A percentile compares a stretch with the other conserved stretches of the same genome.
Evolutionary conservation across 1,140 invertebrate species (phyloP).

Genomic region (Charaxes varanes): DNA sequence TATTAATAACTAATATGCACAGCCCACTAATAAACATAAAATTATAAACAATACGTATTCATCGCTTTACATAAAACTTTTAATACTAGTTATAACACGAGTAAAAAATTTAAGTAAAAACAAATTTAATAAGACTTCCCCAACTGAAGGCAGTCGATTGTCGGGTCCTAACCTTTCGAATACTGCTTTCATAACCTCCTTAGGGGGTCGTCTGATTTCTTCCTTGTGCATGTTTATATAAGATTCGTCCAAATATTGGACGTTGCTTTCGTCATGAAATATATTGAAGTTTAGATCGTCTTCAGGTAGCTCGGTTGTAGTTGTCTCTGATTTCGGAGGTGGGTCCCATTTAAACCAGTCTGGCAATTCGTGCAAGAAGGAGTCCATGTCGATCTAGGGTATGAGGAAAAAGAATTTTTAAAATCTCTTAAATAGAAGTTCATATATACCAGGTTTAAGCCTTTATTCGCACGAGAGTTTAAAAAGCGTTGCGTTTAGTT

Average conservation of each 20-base stretch:
- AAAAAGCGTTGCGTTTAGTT: too few species aligned
- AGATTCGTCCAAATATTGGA: conserved; percentile 63
- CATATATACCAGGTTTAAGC: too few species aligned
- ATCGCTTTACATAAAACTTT: too few species aligned
- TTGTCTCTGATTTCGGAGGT: conserved; percentile 47
- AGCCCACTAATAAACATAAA: too few species aligned
- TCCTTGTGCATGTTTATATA: conserved; percentile 66
- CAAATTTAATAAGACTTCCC: conserved; percentile 73
- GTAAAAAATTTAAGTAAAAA: too few species aligned
- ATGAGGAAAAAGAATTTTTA: too few species aligned
- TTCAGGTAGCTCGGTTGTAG: conserved; percentile 45
- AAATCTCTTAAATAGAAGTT: too few species aligned
- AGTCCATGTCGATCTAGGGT: conserved; percentile 63
- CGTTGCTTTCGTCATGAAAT: conserved; percentile 57
- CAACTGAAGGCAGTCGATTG: conserved; percentile 54
- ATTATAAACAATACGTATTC: too few species aligned
- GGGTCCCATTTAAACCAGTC: conserved; percentile 67
- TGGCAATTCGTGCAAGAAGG: conserved; percentile 46
- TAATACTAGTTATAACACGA: too few species aligned
- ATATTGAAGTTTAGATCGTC: conserved; percentile 55
- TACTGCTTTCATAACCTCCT: conserved; percentile 45
- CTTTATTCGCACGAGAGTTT: too few species aligned
- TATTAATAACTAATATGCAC: too few species aligned
- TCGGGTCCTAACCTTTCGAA: conserved; percentile 62
- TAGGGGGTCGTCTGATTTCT: conserved; percentile 54